A percentile compares a stretch with the other conserved stretches of the same genome.
These are phyloP conservation scores for Irena cyanogastra DNA, from an alignment of 2,113 vertebrate species.

Conservation along the genomic window DNA sequence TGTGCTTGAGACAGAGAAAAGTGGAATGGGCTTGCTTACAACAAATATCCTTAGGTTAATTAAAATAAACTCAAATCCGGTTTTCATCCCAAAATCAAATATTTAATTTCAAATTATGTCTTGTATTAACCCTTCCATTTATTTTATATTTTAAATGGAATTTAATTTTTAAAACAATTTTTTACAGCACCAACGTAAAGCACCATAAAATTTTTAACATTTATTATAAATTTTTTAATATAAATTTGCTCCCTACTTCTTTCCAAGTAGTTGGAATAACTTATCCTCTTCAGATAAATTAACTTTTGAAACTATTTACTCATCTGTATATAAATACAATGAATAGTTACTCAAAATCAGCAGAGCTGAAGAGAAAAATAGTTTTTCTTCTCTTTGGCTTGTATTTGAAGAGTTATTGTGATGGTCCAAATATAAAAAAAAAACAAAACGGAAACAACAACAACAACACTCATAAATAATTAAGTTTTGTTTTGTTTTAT, in stretches of 20 bases:
- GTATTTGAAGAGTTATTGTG: background rate
- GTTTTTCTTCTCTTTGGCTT: background rate
- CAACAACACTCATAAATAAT: background rate
- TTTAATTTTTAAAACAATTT: background rate
- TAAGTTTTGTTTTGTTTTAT: background rate
- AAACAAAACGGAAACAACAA: background rate
- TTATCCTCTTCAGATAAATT: background rate
- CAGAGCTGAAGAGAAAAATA: background rate
- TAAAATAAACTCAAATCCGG: background rate
- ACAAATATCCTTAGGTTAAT: background rate
- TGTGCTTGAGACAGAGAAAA: background rate
- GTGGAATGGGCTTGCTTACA: background rate
- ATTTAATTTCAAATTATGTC: background rate
- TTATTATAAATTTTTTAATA: background rate
- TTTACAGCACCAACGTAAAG: background rate
- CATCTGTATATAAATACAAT: background rate
- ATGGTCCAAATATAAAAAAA: background rate
- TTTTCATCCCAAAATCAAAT: background rate
- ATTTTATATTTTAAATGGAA: background rate
- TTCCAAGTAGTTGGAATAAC: background rate
- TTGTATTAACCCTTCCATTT: background rate
- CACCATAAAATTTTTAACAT: accelerated
- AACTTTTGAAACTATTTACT: background rate
- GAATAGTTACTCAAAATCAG: background rate
- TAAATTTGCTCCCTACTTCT: background rate